Conservation (phyloP, 2,113 vertebrate species). For the Chlorodrepanis virens region DNA sequence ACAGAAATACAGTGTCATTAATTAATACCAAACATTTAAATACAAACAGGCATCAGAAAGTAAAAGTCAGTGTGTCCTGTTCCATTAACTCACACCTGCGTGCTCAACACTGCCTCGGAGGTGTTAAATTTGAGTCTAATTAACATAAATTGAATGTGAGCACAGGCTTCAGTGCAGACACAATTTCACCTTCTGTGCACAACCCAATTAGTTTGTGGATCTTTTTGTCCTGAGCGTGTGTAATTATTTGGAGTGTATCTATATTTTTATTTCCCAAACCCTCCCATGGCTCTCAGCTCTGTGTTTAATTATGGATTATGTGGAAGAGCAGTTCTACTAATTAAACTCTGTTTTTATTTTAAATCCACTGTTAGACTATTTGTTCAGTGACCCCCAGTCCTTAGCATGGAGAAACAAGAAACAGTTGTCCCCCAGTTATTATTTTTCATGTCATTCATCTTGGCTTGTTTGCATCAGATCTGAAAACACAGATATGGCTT, state of each 20-base stretch:
- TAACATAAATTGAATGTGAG: constrained; percentile 40
- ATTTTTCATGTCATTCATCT: neutral
- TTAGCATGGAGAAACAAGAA: neutral
- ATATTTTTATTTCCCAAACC: constrained; percentile 30
- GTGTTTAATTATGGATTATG: constrained; percentile 37
- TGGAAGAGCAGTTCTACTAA: constrained; percentile 28
- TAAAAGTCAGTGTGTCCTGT: neutral
- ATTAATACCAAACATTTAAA: neutral
- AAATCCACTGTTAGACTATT: neutral
- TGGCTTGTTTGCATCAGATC: neutral
- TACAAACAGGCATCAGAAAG: neutral
- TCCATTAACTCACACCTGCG: neutral
- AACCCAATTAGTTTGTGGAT: constrained; percentile 4
- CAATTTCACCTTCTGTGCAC: neutral
- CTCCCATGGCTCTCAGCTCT: neutral
- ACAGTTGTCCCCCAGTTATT: neutral
- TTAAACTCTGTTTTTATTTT: constrained; percentile 19
- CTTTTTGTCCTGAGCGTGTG: neutral
- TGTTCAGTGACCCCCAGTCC: neutral
- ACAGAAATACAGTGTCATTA: neutral
- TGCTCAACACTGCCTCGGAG: neutral
- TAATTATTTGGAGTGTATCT: constrained; percentile 45
- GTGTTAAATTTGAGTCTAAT: neutral
- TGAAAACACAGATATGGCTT: fast-evolving
- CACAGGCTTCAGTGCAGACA: neutral